Conservation (phyloP, 2,888 invertebrate genomes). For the Idaea biselata region DNA sequence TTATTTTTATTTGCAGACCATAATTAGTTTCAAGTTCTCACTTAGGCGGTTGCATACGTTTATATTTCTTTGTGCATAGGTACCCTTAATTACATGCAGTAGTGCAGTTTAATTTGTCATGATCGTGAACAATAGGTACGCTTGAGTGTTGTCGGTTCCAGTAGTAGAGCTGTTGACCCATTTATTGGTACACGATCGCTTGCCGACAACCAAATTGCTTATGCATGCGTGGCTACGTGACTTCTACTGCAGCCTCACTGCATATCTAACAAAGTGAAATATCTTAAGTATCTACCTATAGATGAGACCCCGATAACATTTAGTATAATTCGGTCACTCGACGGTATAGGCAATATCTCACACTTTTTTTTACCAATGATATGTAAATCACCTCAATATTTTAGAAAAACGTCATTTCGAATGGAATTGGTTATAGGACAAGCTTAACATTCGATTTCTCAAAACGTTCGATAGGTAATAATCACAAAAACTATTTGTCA, state of each 20-base stretch:
- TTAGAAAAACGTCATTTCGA: background rate
- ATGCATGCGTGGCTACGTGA: constrained; percentile 72
- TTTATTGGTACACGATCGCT: constrained; percentile 64
- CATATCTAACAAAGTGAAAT: constrained; percentile 54
- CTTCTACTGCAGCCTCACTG: constrained; percentile 57
- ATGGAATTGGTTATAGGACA: background rate
- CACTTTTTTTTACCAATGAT: constrained; percentile 2
- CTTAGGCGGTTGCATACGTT: background rate
- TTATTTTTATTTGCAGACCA: too few relatives aligned
- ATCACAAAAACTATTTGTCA: too few relatives aligned
- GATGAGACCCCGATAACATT: constrained; percentile 33
- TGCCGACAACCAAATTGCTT: constrained; percentile 62
- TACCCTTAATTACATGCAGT: background rate
- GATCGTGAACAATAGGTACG: constrained; percentile 9
- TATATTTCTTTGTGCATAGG: background rate
- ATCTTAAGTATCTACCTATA: constrained; percentile 27
- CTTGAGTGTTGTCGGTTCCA: constrained; percentile 18
- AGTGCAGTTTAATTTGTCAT: background rate
- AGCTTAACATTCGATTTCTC: constrained; percentile 3
- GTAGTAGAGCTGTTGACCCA: constrained; percentile 65
- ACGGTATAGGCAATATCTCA: constrained; percentile 14
- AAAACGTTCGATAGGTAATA: too few relatives aligned
- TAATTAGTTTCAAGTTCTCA: too few relatives aligned
- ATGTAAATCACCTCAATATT: background rate
- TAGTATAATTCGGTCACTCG: constrained; percentile 8